Percentiles rank a stretch among this genome's conserved stretches.
phyloP scores from a whole-genome alignment of 1,140 invertebrate genomes.

The Heterodera schachtii region DNA sequence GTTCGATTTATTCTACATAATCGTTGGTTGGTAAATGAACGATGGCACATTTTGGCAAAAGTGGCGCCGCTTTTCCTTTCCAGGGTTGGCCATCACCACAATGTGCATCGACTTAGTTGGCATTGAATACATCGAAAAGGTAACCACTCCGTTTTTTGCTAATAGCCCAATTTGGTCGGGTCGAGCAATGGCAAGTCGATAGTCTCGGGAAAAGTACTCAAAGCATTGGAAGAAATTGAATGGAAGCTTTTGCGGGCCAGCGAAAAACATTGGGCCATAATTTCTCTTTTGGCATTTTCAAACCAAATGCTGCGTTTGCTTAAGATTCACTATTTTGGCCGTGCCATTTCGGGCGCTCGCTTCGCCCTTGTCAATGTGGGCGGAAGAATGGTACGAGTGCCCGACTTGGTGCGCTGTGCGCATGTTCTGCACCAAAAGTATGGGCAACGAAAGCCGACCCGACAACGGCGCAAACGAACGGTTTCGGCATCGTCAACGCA shows the following conservation, averaged over 20 bases:
- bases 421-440: constrained; percentile 55
- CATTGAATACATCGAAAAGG: constrained; percentile 64
- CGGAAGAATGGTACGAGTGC: constrained; percentile 65
- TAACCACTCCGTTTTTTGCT: not conserved
- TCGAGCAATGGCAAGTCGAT: too few relatives aligned
- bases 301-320: not conserved
- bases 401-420: constrained; percentile 61
- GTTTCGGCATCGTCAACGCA: constrained; percentile 32
- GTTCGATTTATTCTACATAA: constrained; percentile 64
- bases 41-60: not conserved
- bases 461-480: constrained; percentile 31
- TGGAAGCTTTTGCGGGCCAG: too few relatives aligned
- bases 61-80: not conserved
- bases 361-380: constrained; percentile 65
- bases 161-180: too few relatives aligned
- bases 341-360: constrained; percentile 62
- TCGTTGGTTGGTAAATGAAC: constrained; percentile 62
- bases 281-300: not conserved
- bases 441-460: constrained; percentile 56
- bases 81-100: constrained; percentile 47
- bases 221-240: too few relatives aligned
- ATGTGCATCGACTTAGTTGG: constrained; percentile 66
- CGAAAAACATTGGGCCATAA: too few relatives aligned
- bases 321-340: constrained; percentile 64
- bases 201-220: too few relatives aligned